Conservation (phyloP, 1,140 invertebrate genomes). For the Drosophila carrolli region DNA sequence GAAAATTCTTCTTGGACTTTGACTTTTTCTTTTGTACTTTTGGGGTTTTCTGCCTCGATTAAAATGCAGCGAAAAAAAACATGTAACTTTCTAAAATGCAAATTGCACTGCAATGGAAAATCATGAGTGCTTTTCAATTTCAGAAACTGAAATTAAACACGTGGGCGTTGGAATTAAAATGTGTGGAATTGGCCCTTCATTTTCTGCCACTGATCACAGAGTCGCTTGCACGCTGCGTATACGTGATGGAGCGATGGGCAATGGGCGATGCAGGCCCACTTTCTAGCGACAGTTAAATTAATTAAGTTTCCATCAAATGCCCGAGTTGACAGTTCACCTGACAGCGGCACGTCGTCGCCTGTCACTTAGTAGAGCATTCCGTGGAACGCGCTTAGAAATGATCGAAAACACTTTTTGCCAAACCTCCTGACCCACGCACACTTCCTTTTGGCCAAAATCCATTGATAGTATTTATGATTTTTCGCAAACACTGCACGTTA, state of each 20-base stretch:
- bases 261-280: constrained; percentile 47
- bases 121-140: constrained; percentile 74
- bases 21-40: constrained; percentile 22
- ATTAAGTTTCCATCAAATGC: constrained; percentile 63
- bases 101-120: constrained; percentile 76
- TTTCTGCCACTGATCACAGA: constrained; percentile 40
- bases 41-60: constrained; percentile 41
- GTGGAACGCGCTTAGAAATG: constrained; percentile 53
- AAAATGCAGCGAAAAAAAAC: constrained; percentile 71
- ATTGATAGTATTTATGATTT: constrained; percentile 31
- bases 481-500: constrained; percentile 65
- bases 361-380: constrained; percentile 70
- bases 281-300: constrained; percentile 72
- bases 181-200: constrained; percentile 1
- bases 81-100: constrained; percentile 81
- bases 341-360: constrained; percentile 62
- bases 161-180: constrained; percentile 59
- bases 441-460: constrained; percentile 41
- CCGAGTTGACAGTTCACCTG: constrained; percentile 43
- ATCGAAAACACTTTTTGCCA: constrained; percentile 10
- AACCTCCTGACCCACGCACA: constrained; percentile 20
- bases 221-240: constrained; percentile 65
- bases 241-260: constrained; percentile 45
- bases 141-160: constrained; percentile 37
- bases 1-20: constrained; percentile 41